Percentiles rank a stretch among this genome's conserved stretches.
These are phyloP conservation scores for Anastrepha obliqua DNA, from an alignment of 1,140 invertebrate species.

Conservation along the genomic window DNA sequence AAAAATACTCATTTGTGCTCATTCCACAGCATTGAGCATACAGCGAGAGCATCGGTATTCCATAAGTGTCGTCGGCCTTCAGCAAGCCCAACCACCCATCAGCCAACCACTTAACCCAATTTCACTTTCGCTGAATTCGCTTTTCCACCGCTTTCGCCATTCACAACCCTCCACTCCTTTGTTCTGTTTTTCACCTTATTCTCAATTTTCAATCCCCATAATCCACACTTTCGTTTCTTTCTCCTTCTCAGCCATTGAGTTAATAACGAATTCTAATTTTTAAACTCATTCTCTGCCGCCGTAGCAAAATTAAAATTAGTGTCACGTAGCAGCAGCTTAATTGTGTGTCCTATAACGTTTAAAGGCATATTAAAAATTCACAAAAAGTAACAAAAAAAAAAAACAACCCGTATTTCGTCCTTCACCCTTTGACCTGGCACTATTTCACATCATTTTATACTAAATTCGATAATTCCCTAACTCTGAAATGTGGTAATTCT, in stretches of 20 bases:
- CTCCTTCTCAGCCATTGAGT: not conserved
- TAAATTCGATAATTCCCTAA: not conserved
- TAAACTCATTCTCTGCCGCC: not conserved
- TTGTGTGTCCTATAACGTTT: not conserved
- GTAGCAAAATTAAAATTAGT: not conserved
- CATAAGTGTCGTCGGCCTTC: not conserved
- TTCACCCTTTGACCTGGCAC: constrained; percentile 36
- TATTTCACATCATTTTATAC: not conserved
- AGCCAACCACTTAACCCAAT: not conserved
- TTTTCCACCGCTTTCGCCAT: not conserved
- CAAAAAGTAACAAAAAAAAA: not conserved
- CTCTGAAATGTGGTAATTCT: not conserved
- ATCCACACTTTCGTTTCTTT: not conserved
- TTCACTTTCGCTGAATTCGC: not conserved
- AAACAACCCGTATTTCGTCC: not conserved
- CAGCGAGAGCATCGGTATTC: too few relatives aligned
- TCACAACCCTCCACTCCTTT: not conserved
- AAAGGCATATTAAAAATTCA: not conserved
- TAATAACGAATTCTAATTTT: not conserved
- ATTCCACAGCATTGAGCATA: not conserved
- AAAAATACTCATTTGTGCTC: not conserved
- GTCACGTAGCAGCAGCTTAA: not conserved
- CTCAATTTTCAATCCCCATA: not conserved
- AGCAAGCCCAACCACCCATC: not conserved
- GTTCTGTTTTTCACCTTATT: not conserved